These are phyloP conservation scores for Crioceris asparagi DNA, from an alignment of 2,888 invertebrate genomes.

Conservation along the genomic window DNA sequence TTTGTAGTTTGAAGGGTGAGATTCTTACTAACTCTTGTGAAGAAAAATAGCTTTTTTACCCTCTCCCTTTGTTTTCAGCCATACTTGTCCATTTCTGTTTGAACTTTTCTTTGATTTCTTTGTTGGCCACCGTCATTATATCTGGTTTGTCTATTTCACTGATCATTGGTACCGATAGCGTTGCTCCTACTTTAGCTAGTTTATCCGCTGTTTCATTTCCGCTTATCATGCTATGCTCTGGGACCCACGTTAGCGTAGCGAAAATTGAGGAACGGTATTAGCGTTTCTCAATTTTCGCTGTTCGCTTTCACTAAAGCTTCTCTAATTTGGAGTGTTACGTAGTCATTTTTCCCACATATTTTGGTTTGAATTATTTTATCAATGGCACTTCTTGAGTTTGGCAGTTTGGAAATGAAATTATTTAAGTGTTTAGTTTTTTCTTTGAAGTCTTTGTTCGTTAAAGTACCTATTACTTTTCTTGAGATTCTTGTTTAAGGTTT, in stretches of 20 bases:
- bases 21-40: too few species aligned
- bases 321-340: conserved; percentile 1
- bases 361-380: not conserved
- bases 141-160: not conserved
- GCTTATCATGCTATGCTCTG: not conserved
- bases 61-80: too few species aligned
- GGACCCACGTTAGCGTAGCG: conserved; percentile 4
- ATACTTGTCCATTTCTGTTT: too few species aligned
- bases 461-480: not conserved
- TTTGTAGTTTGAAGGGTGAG: too few species aligned
- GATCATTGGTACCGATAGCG: not conserved
- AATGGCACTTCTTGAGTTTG: conserved; percentile 2
- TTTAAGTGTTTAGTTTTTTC: not conserved
- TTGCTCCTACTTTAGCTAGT: conserved; percentile 1
- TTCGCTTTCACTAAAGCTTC: too few species aligned
- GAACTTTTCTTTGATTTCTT: too few species aligned
- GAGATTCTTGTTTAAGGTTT: not conserved
- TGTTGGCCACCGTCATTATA: too few species aligned
- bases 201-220: conserved; percentile 2
- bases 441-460: not conserved
- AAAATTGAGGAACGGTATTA: too few species aligned
- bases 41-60: too few species aligned
- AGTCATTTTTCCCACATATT: not conserved
- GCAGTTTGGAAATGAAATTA: not conserved
- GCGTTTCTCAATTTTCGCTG: not conserved